Percentiles rank a stretch among this genome's conserved stretches.
These are phyloP conservation scores for Gobiocypris rarus DNA, from an alignment of 2,113 vertebrate species.

Conservation along the genomic window DNA sequence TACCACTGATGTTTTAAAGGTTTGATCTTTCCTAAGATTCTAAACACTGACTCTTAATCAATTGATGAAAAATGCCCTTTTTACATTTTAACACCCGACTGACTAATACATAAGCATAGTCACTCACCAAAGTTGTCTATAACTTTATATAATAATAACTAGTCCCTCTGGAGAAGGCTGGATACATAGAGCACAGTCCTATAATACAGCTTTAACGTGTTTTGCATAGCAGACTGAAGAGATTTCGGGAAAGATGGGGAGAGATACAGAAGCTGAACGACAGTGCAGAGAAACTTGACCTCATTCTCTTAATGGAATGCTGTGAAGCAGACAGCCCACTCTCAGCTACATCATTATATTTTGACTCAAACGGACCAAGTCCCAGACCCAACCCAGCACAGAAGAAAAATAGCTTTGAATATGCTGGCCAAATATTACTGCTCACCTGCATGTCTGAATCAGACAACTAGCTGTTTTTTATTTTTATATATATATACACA, in stretches of 20 bases:
- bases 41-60: constrained; percentile 2
- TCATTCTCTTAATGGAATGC: constrained; percentile 43
- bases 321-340: constrained; percentile 38
- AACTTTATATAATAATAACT: constrained; percentile 23
- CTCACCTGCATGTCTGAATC: background rate
- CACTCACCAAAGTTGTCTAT: background rate
- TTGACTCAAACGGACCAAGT: constrained; percentile 29
- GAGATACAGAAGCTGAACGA: constrained; percentile 24
- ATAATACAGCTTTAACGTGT: background rate
- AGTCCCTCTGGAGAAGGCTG: background rate
- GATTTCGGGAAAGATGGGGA: constrained; percentile 2
- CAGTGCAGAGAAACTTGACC: constrained; percentile 36
- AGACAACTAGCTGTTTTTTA: background rate
- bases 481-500: too few species aligned
- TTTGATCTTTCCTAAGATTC: background rate
- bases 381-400: background rate
- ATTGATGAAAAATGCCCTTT: background rate
- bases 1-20: background rate
- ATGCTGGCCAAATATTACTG: constrained; percentile 16
- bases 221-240: constrained; percentile 28
- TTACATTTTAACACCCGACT: constrained; percentile 1
- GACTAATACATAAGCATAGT: constrained; percentile 15
- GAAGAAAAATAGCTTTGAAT: constrained; percentile 22
- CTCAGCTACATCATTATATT: constrained; percentile 42
- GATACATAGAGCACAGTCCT: background rate